These are phyloP conservation scores for Balearica regulorum DNA, from an alignment of 2,797 vertebrate species.

Conservation along the genomic window DNA sequence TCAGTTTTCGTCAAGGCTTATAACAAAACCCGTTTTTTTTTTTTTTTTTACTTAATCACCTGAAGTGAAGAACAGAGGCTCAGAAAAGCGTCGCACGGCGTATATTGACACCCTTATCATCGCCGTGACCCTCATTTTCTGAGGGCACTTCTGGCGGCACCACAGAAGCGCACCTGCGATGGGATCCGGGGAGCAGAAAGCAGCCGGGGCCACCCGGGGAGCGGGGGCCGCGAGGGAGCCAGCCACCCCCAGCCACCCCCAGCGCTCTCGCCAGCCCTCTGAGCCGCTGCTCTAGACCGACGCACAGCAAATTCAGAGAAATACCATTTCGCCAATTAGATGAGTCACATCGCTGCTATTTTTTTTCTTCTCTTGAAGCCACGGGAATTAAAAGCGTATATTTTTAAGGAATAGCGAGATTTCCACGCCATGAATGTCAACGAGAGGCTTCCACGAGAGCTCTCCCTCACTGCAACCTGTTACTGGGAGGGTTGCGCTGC, in stretches of 20 bases:
- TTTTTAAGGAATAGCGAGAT: not conserved
- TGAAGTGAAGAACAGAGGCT: not conserved
- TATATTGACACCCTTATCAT: rapidly evolving
- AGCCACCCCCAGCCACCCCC: rapidly evolving
- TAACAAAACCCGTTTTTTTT: rapidly evolving
- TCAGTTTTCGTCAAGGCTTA: rapidly evolving
- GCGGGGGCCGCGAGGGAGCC: too few species aligned
- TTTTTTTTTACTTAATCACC: too few species aligned
- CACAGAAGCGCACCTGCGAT: rapidly evolving
- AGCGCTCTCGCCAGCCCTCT: not conserved
- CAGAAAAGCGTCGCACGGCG: rapidly evolving
- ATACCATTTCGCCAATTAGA: not conserved
- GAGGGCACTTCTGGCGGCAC: not conserved
- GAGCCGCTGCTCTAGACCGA: not conserved
- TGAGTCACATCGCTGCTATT: not conserved
- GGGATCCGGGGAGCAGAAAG: not conserved
- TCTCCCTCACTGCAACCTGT: not conserved
- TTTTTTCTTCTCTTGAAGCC: not conserved
- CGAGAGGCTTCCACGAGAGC: not conserved
- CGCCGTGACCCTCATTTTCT: not conserved
- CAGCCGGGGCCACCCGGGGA: rapidly evolving
- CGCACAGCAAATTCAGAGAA: not conserved
- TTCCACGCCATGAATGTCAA: rapidly evolving
- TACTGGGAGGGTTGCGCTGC: rapidly evolving
- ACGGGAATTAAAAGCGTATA: not conserved